Conservation (phyloP, 2,113 vertebrate species). For the Ctenodactylus gundi region DNA sequence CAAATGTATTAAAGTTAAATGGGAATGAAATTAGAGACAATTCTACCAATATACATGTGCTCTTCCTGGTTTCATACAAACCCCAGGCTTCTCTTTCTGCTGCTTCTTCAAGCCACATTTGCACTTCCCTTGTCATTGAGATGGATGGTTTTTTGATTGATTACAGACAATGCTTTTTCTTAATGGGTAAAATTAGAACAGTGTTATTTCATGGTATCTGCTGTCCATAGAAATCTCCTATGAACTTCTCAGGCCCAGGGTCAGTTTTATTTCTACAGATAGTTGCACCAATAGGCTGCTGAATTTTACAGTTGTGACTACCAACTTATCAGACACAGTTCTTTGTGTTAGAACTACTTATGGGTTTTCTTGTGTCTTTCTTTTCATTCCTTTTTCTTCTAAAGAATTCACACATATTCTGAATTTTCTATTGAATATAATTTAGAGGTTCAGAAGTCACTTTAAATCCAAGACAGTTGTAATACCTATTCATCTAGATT, state of each 20-base stretch:
- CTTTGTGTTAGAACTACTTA: neutral
- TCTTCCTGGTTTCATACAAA: neutral
- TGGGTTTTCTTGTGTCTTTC: neutral
- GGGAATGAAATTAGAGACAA: neutral
- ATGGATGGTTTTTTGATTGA: neutral
- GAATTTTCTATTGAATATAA: neutral
- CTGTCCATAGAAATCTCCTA: neutral
- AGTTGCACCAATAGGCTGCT: neutral
- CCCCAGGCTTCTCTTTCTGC: neutral
- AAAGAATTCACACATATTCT: neutral
- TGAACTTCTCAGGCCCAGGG: neutral
- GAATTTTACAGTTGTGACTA: neutral
- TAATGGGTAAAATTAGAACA: neutral
- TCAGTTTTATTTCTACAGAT: conserved; percentile 15
- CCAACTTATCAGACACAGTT: neutral
- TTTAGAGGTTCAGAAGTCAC: neutral
- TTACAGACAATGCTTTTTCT: neutral
- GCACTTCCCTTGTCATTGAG: neutral
- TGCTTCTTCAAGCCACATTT: neutral
- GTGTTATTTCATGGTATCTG: neutral
- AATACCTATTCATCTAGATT: neutral
- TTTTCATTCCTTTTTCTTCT: neutral
- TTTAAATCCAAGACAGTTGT: neutral
- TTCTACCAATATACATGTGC: neutral
- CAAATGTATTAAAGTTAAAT: conserved; percentile 21